These are phyloP conservation scores for Thera obeliscata DNA, from an alignment of 2,888 invertebrate genomes.

Conservation along the genomic window DNA sequence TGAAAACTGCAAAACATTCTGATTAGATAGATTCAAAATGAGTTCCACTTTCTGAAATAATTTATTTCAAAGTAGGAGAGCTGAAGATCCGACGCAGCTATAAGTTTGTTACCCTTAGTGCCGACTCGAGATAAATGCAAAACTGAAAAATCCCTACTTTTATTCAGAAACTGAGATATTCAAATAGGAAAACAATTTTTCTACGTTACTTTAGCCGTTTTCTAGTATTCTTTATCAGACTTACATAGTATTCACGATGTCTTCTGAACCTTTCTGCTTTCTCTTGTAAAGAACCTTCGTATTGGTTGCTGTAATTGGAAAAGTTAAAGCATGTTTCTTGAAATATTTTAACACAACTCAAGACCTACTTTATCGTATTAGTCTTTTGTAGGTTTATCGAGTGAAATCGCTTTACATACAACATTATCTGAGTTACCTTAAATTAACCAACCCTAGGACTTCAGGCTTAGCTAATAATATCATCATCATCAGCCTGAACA, in stretches of 20 bases:
- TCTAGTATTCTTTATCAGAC: constrained; percentile 33
- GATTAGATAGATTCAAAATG: too few relatives aligned
- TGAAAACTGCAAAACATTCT: neutral
- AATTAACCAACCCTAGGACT: neutral
- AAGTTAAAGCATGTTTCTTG: constrained; percentile 26
- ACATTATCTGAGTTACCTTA: constrained; percentile 8
- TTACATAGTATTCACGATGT: constrained; percentile 61
- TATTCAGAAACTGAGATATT: too few relatives aligned
- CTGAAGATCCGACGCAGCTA: too few relatives aligned
- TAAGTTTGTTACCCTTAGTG: too few relatives aligned
- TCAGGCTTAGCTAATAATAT: too few relatives aligned
- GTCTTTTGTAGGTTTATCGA: constrained; percentile 5
- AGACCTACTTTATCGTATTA: constrained; percentile 16
- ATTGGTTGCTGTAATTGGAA: constrained; percentile 57
- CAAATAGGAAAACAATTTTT: too few relatives aligned
- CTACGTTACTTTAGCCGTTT: neutral
- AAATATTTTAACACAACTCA: constrained; percentile 12
- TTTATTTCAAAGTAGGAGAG: too few relatives aligned
- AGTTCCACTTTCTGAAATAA: too few relatives aligned
- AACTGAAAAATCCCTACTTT: too few relatives aligned
- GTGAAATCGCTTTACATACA: constrained; percentile 13
- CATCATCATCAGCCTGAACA: too few relatives aligned
- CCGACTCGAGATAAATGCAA: too few relatives aligned
- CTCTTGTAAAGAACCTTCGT: constrained; percentile 62
- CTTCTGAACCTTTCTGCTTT: constrained; percentile 64